Evolutionary conservation across 2,113 vertebrate genomes (phyloP).

Genomic region (Neotragus moschatus): DNA sequence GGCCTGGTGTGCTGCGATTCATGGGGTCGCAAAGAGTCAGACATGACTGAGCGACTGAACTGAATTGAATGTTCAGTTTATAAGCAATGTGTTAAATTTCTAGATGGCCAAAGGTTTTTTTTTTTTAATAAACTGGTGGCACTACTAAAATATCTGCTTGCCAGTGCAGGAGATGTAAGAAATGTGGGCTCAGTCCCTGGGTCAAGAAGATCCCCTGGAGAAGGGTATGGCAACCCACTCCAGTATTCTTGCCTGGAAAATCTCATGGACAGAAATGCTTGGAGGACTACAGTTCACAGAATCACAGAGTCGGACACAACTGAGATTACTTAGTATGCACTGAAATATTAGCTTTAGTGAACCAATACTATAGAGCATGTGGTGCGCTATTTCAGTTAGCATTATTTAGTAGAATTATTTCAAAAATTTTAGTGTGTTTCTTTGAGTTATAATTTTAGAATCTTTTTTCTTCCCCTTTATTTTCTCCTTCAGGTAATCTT

Average conservation of each 20-base stretch:
- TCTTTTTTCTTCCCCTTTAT: background rate
- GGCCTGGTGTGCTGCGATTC: no score
- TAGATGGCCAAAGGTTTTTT: background rate
- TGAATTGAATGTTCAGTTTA: background rate
- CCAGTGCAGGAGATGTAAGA: background rate
- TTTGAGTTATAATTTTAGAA: background rate
- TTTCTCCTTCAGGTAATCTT: background rate
- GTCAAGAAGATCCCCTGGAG: background rate
- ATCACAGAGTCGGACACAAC: background rate
- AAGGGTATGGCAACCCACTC: background rate
- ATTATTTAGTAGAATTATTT: background rate
- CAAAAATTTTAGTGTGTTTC: background rate
- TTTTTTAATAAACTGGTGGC: background rate
- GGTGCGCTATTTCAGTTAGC: background rate
- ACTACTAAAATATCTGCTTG: background rate
- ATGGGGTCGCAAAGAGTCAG: no score
- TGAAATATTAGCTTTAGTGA: background rate
- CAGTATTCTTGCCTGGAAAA: background rate
- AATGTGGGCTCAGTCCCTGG: background rate
- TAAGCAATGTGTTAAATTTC: background rate
- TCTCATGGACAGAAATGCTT: background rate
- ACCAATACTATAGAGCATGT: background rate
- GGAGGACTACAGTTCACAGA: background rate
- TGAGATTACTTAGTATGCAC: background rate
- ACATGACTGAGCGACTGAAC: no score